Conservation (phyloP, 2,113 vertebrate genomes). For the Atlantisia rogersi region DNA sequence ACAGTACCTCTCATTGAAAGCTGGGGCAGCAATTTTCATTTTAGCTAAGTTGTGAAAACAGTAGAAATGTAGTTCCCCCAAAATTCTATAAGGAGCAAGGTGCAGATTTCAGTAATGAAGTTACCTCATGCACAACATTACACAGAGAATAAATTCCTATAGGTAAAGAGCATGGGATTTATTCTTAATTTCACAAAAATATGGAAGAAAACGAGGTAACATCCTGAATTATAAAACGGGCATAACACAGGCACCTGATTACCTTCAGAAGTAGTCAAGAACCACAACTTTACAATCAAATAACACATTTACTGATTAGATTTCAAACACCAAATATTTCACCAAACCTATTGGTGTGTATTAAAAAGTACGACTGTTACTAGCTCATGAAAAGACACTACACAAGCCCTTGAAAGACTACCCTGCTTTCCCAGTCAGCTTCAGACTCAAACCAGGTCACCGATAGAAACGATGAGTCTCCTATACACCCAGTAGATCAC, state of each 20-base stretch:
- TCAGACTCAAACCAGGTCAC: neutral
- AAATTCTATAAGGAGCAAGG: neutral
- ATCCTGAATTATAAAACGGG: neutral
- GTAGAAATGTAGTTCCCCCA: neutral
- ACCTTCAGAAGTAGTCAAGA: neutral
- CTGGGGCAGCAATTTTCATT: neutral
- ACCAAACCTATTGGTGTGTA: neutral
- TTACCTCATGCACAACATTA: neutral
- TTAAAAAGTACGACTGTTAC: neutral
- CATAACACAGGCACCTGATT: neutral
- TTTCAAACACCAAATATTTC: neutral
- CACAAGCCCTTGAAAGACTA: neutral
- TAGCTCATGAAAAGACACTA: neutral
- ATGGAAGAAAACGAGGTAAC: neutral
- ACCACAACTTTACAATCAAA: neutral
- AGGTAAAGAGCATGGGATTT: neutral
- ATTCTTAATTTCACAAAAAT: neutral
- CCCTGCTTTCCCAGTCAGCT: neutral
- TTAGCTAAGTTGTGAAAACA: neutral
- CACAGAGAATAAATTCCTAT: neutral
- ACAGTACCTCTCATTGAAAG: neutral
- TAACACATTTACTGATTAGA: neutral
- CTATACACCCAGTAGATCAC: neutral
- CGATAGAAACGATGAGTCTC: neutral
- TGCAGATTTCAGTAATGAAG: neutral